Evolutionary conservation across 2,888 invertebrate species (phyloP), one percentile per base, ranked within the genome.

Genomic region (Sisyra nigra): DNA sequence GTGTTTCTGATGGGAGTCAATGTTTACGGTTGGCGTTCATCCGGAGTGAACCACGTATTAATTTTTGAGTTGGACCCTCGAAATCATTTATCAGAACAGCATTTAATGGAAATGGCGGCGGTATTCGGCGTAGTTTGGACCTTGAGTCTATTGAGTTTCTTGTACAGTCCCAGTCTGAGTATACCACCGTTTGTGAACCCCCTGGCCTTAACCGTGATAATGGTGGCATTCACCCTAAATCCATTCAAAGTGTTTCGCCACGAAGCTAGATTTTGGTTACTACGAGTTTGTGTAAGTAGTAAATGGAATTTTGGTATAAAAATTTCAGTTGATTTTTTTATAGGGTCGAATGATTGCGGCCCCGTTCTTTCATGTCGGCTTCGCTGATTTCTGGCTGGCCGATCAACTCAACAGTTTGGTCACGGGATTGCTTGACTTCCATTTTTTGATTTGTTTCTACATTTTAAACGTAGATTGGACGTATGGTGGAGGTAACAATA

Each of bases 301-400:
- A 38, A 14, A 24, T 24, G 5, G 24, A 24, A 24, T 24, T 33
- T 33, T 38, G 13, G 3, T n/a, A n/a, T n/a, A 3, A 39, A 7
- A 4, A 39, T 11, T 19, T 24, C 10, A 19, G 5, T n/a, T 24
- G 4, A 17, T 5, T 9, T 42, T 45, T 46, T 66, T 50, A 49
- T 62, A 65, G 73, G 71, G 63, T 45, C 66, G 78, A 17, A 72
- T 83, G 51, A 55, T 80, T 44, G 68, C 74, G 43, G 81, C 85
- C 1, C 85, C 85, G 14, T 81, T 83, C 53, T 80, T 78, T 54
- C 75, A 76, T 56, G 85, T 86, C 2, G 76, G 76, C 39, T 86
- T 86, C 59, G 84, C 85, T 47, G 85, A 86, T 62, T 86, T 86
- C 66, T 86, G 85, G 85, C 72, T 86, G 53, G 85, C 83, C 10